phyloP scores from a whole-genome alignment of 1,140 invertebrate genomes.

The Bombus waltoni region DNA sequence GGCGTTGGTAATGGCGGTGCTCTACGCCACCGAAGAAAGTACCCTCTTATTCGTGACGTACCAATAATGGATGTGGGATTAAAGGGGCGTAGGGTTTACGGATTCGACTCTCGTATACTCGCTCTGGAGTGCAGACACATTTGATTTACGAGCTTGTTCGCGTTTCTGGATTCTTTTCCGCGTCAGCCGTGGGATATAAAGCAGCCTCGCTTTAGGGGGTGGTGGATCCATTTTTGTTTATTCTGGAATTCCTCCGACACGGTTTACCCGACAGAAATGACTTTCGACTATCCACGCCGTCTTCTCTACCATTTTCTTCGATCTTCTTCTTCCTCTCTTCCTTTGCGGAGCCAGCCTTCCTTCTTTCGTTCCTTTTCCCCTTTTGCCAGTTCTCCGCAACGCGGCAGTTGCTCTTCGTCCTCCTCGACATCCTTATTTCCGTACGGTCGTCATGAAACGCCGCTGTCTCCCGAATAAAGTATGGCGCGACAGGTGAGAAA shows the following conservation, averaged over 20 bases:
- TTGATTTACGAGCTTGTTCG: slow-evolving; percentile 70
- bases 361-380: background rate
- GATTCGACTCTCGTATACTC: slow-evolving; percentile 60
- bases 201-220: slow-evolving; percentile 12
- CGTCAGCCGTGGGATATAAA: slow-evolving; percentile 63
- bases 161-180: slow-evolving; percentile 67
- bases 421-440: slow-evolving; percentile 48
- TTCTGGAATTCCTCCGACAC: slow-evolving; percentile 61
- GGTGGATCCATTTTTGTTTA: slow-evolving; percentile 67
- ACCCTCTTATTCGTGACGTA: slow-evolving; percentile 67
- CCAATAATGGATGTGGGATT: slow-evolving; percentile 72
- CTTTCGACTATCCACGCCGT: slow-evolving; percentile 37
- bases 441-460: slow-evolving; percentile 45
- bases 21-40: slow-evolving; percentile 48
- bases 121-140: slow-evolving; percentile 62
- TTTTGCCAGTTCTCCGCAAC: background rate
- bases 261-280: slow-evolving; percentile 56
- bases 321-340: background rate
- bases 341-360: background rate
- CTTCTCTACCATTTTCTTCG: background rate
- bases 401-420: background rate
- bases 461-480: slow-evolving; percentile 54
- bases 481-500: slow-evolving; percentile 48
- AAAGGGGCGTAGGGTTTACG: slow-evolving; percentile 64
- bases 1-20: slow-evolving; percentile 41